A percentile compares a stretch with the other conserved stretches of the same genome.
phyloP scores from a whole-genome alignment of 2,888 invertebrate genomes.

The Phaonia tiefii region DNA sequence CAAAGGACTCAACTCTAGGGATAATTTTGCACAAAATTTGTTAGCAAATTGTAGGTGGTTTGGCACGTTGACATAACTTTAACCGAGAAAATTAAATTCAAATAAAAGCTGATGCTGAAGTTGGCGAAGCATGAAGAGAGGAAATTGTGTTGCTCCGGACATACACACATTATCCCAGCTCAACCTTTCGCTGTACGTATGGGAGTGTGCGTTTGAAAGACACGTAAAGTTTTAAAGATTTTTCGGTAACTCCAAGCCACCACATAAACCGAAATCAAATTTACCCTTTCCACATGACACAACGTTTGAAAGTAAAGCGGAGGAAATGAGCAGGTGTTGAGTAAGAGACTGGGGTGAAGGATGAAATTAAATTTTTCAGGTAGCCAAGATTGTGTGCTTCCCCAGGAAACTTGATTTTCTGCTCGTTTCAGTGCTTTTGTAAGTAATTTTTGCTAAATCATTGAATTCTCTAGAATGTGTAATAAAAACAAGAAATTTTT shows the following conservation, averaged over 20 bases:
- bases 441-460: constrained; percentile 45
- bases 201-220: not conserved
- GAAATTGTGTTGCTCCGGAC: constrained; percentile 10
- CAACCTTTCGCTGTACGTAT: not conserved
- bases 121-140: not conserved
- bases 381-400: constrained; percentile 8
- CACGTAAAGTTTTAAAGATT: constrained; percentile 1
- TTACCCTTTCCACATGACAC: constrained; percentile 36
- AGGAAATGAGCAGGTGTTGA: not conserved
- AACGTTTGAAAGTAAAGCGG: not conserved
- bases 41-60: constrained; percentile 48
- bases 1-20: constrained; percentile 12
- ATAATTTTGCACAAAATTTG: constrained; percentile 28
- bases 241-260: not conserved
- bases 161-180: constrained; percentile 9
- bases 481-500: constrained; percentile 42
- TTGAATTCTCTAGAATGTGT: constrained; percentile 41
- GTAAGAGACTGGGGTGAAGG: constrained; percentile 3
- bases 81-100: constrained; percentile 21
- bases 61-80: constrained; percentile 56
- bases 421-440: constrained; percentile 27
- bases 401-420: not conserved
- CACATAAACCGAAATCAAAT: constrained; percentile 59
- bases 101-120: constrained; percentile 19
- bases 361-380: constrained; percentile 43